Percentiles rank a stretch among this genome's conserved stretches.
These are phyloP conservation scores for Deroptyus accipitrinus DNA, from an alignment of 2,113 vertebrate genomes.

Conservation along the genomic window DNA sequence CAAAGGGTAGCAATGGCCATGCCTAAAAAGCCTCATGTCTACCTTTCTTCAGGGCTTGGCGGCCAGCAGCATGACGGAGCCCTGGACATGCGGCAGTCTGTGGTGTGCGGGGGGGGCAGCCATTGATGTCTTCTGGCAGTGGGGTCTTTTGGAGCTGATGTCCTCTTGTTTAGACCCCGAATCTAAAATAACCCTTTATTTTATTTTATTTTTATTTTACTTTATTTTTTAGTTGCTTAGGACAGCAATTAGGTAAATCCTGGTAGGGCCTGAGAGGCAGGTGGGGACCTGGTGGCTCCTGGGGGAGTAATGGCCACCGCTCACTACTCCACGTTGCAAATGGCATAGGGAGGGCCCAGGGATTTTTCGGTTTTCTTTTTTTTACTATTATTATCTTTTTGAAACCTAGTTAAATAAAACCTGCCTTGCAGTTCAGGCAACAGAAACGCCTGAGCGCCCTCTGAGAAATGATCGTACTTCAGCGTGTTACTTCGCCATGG, in stretches of 20 bases:
- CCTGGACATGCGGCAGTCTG: neutral
- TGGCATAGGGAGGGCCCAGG: rapidly evolving
- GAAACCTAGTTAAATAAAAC: neutral
- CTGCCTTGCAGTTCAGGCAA: neutral
- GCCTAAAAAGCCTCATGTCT: rapidly evolving
- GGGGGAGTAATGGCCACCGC: rapidly evolving
- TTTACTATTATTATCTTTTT: neutral
- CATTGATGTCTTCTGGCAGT: neutral
- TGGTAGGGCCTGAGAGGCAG: neutral
- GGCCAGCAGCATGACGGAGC: neutral
- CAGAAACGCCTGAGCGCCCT: neutral
- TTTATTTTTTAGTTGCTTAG: neutral
- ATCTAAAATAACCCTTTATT: neutral
- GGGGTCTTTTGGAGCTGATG: neutral
- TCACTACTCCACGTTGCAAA: rapidly evolving
- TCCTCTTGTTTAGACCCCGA: neutral
- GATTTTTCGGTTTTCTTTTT: neutral
- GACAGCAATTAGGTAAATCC: neutral
- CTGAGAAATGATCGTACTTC: neutral
- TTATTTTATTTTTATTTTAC: neutral
- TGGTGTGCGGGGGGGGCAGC: too few relatives aligned
- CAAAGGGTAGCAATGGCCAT: neutral
- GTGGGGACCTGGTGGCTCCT: neutral
- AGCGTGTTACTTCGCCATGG: rapidly evolving
- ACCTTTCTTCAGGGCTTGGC: neutral